Conservation (phyloP, 2,797 vertebrate genomes). For the Spinus olivaceus region DNA sequence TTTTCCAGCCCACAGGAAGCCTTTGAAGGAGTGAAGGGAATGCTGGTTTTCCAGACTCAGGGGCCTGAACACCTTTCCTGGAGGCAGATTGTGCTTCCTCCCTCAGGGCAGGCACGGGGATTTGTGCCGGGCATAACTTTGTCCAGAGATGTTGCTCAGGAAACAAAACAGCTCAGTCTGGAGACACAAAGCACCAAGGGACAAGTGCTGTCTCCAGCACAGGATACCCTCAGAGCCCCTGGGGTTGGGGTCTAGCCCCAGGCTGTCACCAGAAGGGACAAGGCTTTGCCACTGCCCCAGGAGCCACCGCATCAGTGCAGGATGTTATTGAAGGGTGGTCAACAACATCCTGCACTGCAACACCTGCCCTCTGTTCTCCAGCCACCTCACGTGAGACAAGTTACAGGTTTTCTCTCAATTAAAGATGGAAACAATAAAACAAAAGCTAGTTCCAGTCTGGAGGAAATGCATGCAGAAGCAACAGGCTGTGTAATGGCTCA, state of each 20-base stretch:
- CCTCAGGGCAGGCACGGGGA: neutral
- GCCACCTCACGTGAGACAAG: rapidly evolving
- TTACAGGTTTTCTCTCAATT: neutral
- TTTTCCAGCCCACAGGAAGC: conserved; percentile 11
- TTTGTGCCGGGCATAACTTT: rapidly evolving
- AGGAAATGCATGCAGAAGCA: neutral
- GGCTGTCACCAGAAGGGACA: neutral
- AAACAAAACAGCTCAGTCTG: neutral
- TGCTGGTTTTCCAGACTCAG: neutral
- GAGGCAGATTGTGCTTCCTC: rapidly evolving
- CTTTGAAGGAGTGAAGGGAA: neutral
- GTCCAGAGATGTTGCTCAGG: neutral
- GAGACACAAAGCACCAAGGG: neutral
- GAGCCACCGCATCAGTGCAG: neutral
- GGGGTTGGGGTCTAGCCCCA: neutral
- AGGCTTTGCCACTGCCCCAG: neutral
- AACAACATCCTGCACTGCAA: neutral
- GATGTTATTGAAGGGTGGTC: neutral
- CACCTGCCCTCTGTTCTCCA: neutral
- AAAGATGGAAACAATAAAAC: neutral
- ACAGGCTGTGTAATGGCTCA: neutral
- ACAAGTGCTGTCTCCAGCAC: neutral
- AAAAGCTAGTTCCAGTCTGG: neutral
- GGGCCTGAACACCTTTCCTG: neutral
- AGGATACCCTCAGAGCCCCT: neutral